These are phyloP conservation scores for Drosophila pseudoobscura DNA, from an alignment of 1,140 invertebrate genomes.

Conservation along the genomic window DNA sequence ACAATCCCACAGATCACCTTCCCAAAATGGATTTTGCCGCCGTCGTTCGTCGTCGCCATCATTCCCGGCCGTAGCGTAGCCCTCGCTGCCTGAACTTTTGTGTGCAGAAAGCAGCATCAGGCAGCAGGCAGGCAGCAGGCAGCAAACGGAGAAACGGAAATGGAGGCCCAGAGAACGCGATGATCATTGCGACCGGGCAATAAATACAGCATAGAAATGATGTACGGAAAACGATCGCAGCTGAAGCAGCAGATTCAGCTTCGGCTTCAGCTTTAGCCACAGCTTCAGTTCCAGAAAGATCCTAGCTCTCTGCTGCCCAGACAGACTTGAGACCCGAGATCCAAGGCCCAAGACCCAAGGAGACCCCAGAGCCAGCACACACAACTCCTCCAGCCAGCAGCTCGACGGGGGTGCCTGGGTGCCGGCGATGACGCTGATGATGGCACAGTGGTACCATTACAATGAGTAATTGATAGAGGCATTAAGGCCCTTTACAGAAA, in stretches of 20 bases:
- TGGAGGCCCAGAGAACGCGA: slow-evolving; percentile 56
- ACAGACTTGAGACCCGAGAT: slow-evolving; percentile 14
- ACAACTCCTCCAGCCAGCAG: slow-evolving; percentile 47
- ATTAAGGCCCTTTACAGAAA: slow-evolving; percentile 9
- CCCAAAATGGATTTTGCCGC: slow-evolving; percentile 80
- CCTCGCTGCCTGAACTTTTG: slow-evolving; percentile 51
- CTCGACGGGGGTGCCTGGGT: slow-evolving; percentile 68
- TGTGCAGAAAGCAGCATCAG: slow-evolving; percentile 1
- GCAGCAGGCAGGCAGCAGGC: not conserved
- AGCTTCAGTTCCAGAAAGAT: slow-evolving; percentile 43
- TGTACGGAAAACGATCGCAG: slow-evolving; percentile 78
- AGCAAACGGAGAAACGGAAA: slow-evolving; percentile 61
- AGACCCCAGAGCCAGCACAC: slow-evolving; percentile 6
- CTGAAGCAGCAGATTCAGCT: slow-evolving; percentile 28
- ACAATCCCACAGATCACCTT: slow-evolving; percentile 82
- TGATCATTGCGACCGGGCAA: slow-evolving; percentile 75
- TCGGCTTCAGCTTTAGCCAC: slow-evolving; percentile 16
- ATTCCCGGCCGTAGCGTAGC: slow-evolving; percentile 3
- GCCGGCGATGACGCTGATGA: slow-evolving; percentile 25
- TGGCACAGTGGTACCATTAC: slow-evolving; percentile 57
- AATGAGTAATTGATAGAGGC: slow-evolving; percentile 37
- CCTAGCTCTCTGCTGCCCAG: slow-evolving; percentile 7
- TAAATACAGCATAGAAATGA: slow-evolving; percentile 81
- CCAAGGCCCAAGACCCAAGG: slow-evolving; percentile 9
- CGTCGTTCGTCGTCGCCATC: slow-evolving; percentile 41